phyloP scores from a whole-genome alignment of 2,888 invertebrate species.

The Leptinotarsa juncta region DNA sequence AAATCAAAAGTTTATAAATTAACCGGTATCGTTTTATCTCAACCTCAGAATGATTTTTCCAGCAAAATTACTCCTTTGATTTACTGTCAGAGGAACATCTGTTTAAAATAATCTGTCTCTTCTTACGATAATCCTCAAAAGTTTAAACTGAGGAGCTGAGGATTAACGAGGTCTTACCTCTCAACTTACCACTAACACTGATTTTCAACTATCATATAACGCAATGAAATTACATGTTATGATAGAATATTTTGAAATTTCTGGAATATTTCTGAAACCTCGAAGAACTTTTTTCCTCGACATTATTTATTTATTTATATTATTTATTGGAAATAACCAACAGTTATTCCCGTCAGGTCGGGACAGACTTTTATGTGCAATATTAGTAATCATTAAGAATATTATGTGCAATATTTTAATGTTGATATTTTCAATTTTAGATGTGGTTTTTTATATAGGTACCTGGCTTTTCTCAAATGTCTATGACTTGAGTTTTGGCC shows the following conservation, averaged over 20 bases:
- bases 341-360: slow-evolving; percentile 47
- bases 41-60: too few relatives aligned
- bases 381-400: slow-evolving; percentile 44
- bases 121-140: too few relatives aligned
- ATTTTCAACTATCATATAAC: too few relatives aligned
- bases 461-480: neutral
- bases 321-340: slow-evolving; percentile 44
- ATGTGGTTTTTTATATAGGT: slow-evolving; percentile 25
- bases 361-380: slow-evolving; percentile 50
- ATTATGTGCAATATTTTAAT: slow-evolving; percentile 49
- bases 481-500: neutral
- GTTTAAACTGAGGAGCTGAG: too few relatives aligned
- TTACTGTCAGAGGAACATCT: too few relatives aligned
- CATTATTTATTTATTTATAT: slow-evolving; percentile 47
- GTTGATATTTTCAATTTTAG: slow-evolving; percentile 50
- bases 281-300: neutral
- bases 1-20: too few relatives aligned
- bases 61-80: too few relatives aligned
- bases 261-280: neutral
- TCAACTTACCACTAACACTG: too few relatives aligned
- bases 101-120: too few relatives aligned
- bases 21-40: too few relatives aligned
- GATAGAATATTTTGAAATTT: neutral
- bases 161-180: too few relatives aligned
- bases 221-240: neutral